Evolutionary conservation across 2,888 invertebrate species (phyloP).

Genomic region (Drosophila multiciliata): DNA sequence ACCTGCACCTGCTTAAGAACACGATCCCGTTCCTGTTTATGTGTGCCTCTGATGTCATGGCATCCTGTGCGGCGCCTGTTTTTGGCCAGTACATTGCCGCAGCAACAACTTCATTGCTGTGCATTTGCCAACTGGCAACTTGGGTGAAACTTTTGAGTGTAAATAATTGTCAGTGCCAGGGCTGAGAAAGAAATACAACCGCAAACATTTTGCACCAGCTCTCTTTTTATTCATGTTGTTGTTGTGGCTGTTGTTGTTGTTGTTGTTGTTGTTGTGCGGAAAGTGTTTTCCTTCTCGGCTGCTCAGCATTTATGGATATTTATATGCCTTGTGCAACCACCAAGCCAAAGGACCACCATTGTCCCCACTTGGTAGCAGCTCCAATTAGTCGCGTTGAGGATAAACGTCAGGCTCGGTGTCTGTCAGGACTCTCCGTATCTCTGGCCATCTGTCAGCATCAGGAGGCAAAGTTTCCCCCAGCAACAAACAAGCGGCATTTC

Average conservation of each 20-base stretch:
- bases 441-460: conserved; percentile 53
- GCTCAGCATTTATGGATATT: conserved; percentile 72
- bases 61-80: conserved; percentile 35
- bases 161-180: conserved; percentile 72
- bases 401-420: conserved; percentile 33
- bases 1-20: conserved; percentile 42
- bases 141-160: conserved; percentile 72
- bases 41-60: conserved; percentile 36
- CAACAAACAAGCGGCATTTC: conserved; percentile 10
- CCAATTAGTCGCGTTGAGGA: conserved; percentile 52
- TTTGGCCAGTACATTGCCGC: conserved; percentile 29
- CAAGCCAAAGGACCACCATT: conserved; percentile 2
- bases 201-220: conserved; percentile 64
- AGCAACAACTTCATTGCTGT: conserved; percentile 67
- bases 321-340: conserved; percentile 52
- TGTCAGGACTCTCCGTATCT: conserved; percentile 23
- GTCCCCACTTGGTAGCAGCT: conserved; percentile 22
- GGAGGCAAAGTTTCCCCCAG: conserved; percentile 31
- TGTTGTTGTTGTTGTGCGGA: conserved; percentile 8
- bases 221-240: conserved; percentile 29
- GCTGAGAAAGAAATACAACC: conserved; percentile 59
- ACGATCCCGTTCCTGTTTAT: not conserved
- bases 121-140: conserved; percentile 46
- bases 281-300: conserved; percentile 50
- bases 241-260: not conserved